Evolutionary conservation across 2,888 invertebrate genomes (phyloP).

Genomic region (Pseudolycoriella hygida): DNA sequence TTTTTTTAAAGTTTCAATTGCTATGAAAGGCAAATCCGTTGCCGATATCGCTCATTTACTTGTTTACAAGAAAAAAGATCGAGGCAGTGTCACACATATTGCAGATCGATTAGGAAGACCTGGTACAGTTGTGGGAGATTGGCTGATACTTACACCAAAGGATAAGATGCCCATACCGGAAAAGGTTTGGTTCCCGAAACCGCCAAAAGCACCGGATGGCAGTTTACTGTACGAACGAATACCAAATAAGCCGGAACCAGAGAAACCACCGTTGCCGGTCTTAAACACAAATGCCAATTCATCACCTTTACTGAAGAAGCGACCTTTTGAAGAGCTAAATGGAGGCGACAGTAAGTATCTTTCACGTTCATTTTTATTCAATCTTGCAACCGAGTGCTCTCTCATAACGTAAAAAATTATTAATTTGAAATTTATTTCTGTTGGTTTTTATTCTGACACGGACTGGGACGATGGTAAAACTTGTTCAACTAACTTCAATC

Average conservation of each 20-base stretch:
- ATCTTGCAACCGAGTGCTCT: not conserved
- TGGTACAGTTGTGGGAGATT: conserved; percentile 35
- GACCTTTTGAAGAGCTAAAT: conserved; percentile 78
- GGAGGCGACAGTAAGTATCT: conserved; percentile 71
- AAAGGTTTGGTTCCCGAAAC: conserved; percentile 74
- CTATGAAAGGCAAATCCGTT: conserved; percentile 35
- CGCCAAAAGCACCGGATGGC: conserved; percentile 78
- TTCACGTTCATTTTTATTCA: not conserved
- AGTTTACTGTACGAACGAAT: conserved; percentile 75
- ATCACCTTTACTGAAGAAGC: conserved; percentile 46
- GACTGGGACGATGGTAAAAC: conserved; percentile 41
- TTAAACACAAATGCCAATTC: conserved; percentile 26
- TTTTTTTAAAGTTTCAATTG: conserved; percentile 32
- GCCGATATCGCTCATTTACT: conserved; percentile 37
- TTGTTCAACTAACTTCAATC: not conserved
- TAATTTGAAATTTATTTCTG: conserved; percentile 22
- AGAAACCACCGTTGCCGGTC: conserved; percentile 35
- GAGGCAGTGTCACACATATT: conserved; percentile 51
- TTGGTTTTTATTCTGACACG: conserved; percentile 42
- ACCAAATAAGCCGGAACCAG: conserved; percentile 53
- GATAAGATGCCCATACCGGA: conserved; percentile 60
- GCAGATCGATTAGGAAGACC: conserved; percentile 52
- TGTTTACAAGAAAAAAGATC: conserved; percentile 35
- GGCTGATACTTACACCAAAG: conserved; percentile 28
- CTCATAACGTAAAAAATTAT: too few species aligned